Evolutionary conservation across 2,797 vertebrate species (phyloP), one percentile per base, ranked within the genome.

Genomic region (Erethizon dorsatum): DNA sequence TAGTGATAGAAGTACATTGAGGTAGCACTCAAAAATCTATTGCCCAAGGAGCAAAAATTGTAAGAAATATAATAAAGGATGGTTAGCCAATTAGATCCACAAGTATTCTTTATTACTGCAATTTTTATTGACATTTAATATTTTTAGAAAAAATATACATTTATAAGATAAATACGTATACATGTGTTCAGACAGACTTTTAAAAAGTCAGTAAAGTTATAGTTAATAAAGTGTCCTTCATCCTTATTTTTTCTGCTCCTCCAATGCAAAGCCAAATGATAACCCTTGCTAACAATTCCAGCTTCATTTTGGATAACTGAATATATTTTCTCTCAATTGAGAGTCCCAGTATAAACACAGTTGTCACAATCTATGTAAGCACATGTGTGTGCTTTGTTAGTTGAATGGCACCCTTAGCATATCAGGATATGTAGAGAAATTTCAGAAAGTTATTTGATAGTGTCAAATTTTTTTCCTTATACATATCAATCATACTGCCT

Each of bases 381-480:
- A 56, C 1, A 14, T 20, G 24, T 41, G 31, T n/a, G 24, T 8
- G 20, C 14, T 33, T 12, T 52, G 41, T 57, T 45, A n/a, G 65
- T 10, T 37, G 33, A 56, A 31, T 11, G 54, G 10, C 24, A 65
- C 5, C 6, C 0, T 91, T 45, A 13, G 22, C 73, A 31, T 37
- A 5, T 45, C 47, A 63, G 56, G 12, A 41, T 59, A 45, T 20
- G 17, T 79, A 67, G 3, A 79, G n/a, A 33, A 83, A 45, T 71
- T 88, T 90, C 83, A 95, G 18, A 80, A 89, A 65, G 54, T 88
- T 83, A 57, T 65, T 45, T 57, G 8, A 80, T 28, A 78, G 33
- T 15, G 18, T 4, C 18, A 59, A 5, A 2, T 13, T 37, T 73
- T 78, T 47, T 78, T 5, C 17, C 41, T 71, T 22, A 47, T 59